Base-by-base conservation (phyloP, 2,888 invertebrate genomes). In the Chrysomela aeneicollis region DNA sequence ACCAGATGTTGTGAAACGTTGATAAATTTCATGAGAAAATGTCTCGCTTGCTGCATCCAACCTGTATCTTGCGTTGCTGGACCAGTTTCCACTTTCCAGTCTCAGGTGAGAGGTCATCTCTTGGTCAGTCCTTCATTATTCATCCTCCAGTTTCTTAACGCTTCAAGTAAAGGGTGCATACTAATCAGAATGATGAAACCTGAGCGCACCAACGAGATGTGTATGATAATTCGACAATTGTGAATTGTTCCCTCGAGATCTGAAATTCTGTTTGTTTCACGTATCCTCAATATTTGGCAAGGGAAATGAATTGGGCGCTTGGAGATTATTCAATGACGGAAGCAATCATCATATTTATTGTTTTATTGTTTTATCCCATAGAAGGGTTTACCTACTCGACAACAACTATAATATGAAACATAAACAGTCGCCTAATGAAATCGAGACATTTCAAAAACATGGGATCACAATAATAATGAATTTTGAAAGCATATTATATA, bases 71-170 rank as follows among this genome's bases (percentile, higher is more conserved):
- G 55, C 61, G 61, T 22, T 61, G 53, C 47, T 59, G 63, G 55
- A 66, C 66, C 10, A 22, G 66, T 66, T 63, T 30, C 19, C 49
- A 46, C n/a, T 58, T 66, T 57, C 66, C 64, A 47, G 69, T 69
- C 35, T 18, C 50, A 64, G 60, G 61, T 52, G 61, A 71, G 66
- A 73, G 73, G 73, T 72, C 70, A 68, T 53, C 59, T 54, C 54
- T 68, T 61, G 55, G 62, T 67, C 67, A 69, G 59, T 70, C 64
- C 64, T 63, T 63, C 52, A 52, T 50, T 55, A 61, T 58, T 63
- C 52, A 50, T 49, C 57, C 57, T 42, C 42, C 37, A 22, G 47
- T 58, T 58, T 63, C 63, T 63, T 63, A 63, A 52, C 60, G 60
- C 60, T 8, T 42, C 58, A 46, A 26, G 52, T 51, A 60, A 60